Evolutionary conservation across 2,797 vertebrate genomes (phyloP), one percentile per base, ranked within the genome.

Genomic region (Thunnus albacares): DNA sequence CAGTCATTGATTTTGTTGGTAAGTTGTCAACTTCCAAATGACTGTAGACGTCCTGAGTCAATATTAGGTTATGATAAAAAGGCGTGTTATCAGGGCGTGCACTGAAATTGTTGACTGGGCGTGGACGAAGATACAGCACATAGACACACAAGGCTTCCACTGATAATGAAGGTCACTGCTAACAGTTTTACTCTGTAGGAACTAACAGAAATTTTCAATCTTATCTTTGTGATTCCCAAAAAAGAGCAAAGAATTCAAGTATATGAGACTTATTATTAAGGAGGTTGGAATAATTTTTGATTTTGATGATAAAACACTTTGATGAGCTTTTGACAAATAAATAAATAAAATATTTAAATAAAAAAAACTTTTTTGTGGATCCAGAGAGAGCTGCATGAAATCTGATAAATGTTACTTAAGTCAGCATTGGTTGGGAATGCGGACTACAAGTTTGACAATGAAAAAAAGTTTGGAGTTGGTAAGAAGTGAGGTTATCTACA

Each of bases 31-130:
- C 14, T 72, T 4, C 30, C 0, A n/a, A 70, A 33, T 65, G 5
- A 28, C 43, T 33, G 35, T 1, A 57, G 28, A 52, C 0, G 22
- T 67, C 26, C 35, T 20, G 13, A 73, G 87, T 89, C 69, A 88
- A 73, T 80, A 86, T 49, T 86, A 69, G 17, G 18, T 28, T 43
- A 70, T 47, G 86, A 59, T 85, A 35, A 77, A 65, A 17, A 63
- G 28, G 38, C 17, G 5, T 24, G 60, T 71, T 80, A 86, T 86
- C 86, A 85, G 87, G 90, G 89, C 2, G 85, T 87, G 77, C 5
- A 51, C 71, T 57, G 20, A 76, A 71, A 0, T 20, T 49, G 41
- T 67, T 0, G 8, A 58, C 64, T 68, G 89, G 90, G 90, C 11
- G 87, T 81, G 64, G 22, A 72, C 55, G n/a, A 49, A 80, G 81